Evolutionary conservation across 2,888 invertebrate genomes (phyloP).

Genomic region (Amiota mariae): DNA sequence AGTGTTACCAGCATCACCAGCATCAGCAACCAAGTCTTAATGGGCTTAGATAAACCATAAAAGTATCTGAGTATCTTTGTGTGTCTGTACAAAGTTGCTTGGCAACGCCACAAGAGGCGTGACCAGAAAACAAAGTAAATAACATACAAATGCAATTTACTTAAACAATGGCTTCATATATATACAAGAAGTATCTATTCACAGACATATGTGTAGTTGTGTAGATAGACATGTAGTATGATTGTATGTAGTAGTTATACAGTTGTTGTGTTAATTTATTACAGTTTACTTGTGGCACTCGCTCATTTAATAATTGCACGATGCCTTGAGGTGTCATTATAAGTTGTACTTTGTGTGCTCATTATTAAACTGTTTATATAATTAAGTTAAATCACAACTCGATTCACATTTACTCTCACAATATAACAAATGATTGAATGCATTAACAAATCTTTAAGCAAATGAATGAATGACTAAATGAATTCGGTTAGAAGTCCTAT

Average conservation of each 20-base stretch:
- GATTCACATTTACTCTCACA: too few relatives aligned
- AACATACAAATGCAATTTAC: background rate
- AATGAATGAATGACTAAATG: too few relatives aligned
- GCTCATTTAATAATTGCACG: constrained; percentile 74
- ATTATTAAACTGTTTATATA: constrained; percentile 53
- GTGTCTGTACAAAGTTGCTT: background rate
- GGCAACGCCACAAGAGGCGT: background rate
- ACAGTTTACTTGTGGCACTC: constrained; percentile 59
- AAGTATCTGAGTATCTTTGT: background rate
- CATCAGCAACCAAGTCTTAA: constrained; percentile 9
- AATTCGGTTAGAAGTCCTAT: too few relatives aligned
- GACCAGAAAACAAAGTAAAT: background rate
- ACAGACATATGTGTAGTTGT: background rate
- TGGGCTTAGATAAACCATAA: constrained; percentile 6
- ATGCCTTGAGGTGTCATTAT: constrained; percentile 73
- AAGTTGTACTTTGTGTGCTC: constrained; percentile 42
- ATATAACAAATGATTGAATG: too few relatives aligned
- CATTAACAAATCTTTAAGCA: too few relatives aligned
- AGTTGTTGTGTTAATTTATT: constrained; percentile 11
- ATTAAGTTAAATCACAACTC: constrained; percentile 53
- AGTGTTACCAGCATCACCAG: background rate
- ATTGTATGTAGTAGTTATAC: too few relatives aligned
- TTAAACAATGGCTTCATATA: background rate
- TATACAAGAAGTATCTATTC: background rate
- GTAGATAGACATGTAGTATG: background rate